phyloP scores from a whole-genome alignment of 2,797 vertebrate genomes.

The Arremon brunneinucha region DNA sequence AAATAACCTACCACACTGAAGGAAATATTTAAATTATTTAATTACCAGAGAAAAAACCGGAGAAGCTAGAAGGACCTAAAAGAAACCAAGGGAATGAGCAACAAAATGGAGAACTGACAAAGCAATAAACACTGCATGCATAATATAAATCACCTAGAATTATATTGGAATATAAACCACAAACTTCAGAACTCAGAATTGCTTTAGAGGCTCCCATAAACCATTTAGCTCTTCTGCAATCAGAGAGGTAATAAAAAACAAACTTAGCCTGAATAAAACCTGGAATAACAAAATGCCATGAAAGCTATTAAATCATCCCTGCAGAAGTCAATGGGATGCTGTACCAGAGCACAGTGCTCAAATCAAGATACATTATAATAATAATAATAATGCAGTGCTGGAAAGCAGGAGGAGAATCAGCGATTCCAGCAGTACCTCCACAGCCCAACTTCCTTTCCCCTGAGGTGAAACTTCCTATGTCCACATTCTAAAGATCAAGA shows the following conservation, averaged over 20 bases:
- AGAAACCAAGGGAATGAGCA: neutral
- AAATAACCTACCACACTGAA: neutral
- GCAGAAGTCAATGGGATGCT: neutral
- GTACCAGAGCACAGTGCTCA: neutral
- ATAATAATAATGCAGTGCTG: neutral
- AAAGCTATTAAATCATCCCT: neutral
- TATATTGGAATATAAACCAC: neutral
- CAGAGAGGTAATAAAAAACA: neutral
- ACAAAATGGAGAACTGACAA: neutral
- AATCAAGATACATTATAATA: neutral
- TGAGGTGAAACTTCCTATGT: fast-evolving
- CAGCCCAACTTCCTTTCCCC: neutral
- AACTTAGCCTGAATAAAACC: neutral
- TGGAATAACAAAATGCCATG: neutral
- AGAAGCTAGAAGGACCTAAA: neutral
- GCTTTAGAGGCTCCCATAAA: neutral
- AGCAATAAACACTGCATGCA: neutral
- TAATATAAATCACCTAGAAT: neutral
- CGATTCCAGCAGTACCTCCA: fast-evolving
- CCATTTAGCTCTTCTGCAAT: neutral
- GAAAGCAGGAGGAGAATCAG: neutral
- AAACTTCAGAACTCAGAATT: neutral
- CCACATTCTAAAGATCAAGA: neutral
- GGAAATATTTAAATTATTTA: neutral
- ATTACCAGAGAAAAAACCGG: neutral